Conservation (phyloP, 2,888 invertebrate genomes). For the Cheilosia vernalis region DNA sequence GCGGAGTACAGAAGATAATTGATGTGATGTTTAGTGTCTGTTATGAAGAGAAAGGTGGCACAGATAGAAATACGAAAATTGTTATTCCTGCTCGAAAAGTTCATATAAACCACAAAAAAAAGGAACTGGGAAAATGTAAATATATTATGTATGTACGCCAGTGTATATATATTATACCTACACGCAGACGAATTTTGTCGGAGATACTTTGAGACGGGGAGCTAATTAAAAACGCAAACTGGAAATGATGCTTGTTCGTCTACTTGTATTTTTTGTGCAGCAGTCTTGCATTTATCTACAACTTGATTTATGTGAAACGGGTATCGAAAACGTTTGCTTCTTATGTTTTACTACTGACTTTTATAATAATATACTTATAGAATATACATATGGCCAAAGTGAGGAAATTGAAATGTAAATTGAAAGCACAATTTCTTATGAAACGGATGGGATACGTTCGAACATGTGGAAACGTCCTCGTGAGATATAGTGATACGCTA, state of each 20-base stretch:
- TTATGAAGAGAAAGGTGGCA: conserved; percentile 72
- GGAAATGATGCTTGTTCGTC: conserved; percentile 72
- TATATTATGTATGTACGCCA: background rate
- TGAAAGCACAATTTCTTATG: background rate
- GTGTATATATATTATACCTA: background rate
- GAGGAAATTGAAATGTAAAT: background rate
- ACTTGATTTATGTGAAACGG: conserved; percentile 70
- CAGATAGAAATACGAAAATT: conserved; percentile 59
- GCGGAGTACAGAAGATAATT: conserved; percentile 75
- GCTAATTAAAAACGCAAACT: conserved; percentile 75
- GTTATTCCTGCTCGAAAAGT: conserved; percentile 56
- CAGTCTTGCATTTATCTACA: conserved; percentile 67
- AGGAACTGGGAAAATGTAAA: conserved; percentile 33
- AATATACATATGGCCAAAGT: background rate
- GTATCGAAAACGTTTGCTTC: conserved; percentile 67
- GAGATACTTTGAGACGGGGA: conserved; percentile 56
- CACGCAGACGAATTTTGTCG: conserved; percentile 51
- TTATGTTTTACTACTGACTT: conserved; percentile 37
- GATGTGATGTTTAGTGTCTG: conserved; percentile 74
- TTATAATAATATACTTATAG: conserved; percentile 14
- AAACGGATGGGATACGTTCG: too few species aligned
- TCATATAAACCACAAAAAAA: conserved; percentile 40
- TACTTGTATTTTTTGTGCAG: conserved; percentile 52
- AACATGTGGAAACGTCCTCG: too few species aligned
- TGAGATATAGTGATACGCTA: too few species aligned